Percentiles rank a stretch among this genome's conserved stretches.
Conservation (phyloP, 2,888 invertebrate genomes). For the Eristalinus aeneus region DNA sequence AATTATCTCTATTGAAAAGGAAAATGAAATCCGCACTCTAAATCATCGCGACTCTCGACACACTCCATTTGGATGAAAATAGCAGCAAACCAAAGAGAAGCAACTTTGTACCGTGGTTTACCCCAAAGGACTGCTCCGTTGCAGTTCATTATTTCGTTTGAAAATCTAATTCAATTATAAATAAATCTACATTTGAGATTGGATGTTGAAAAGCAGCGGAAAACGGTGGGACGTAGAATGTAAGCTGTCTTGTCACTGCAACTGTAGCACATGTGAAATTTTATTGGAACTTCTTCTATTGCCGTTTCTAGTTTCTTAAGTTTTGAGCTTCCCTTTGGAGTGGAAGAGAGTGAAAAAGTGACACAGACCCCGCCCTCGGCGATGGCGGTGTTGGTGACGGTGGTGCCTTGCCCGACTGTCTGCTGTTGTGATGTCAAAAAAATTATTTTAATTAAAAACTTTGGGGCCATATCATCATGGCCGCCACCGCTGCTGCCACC, state of each 20-base stretch:
- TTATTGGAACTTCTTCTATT: conserved; percentile 10
- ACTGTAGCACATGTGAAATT: conserved; percentile 20
- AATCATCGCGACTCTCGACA: not conserved
- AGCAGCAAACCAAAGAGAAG: conserved; percentile 15
- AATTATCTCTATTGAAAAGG: conserved; percentile 51
- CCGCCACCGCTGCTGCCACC: conserved; percentile 50
- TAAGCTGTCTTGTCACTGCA: conserved; percentile 5
- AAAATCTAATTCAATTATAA: conserved; percentile 69
- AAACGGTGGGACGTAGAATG: not conserved
- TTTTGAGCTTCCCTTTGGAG: conserved; percentile 45
- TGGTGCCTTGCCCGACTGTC: conserved; percentile 17
- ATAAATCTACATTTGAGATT: conserved; percentile 47
- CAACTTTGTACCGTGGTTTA: conserved; percentile 3
- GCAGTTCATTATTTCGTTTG: conserved; percentile 61
- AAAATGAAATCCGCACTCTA: not conserved
- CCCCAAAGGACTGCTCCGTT: conserved; percentile 29
- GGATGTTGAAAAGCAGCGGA: conserved; percentile 10
- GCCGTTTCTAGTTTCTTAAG: conserved; percentile 45
- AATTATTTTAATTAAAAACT: conserved; percentile 71
- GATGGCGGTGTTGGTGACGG: conserved; percentile 4
- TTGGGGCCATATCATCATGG: conserved; percentile 70
- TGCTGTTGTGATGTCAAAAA: conserved; percentile 56
- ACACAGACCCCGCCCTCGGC: conserved; percentile 58
- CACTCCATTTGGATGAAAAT: conserved; percentile 22
- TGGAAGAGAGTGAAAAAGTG: conserved; percentile 5